phyloP scores from a whole-genome alignment of 2,888 invertebrate species.

The Eucera pruinosa region DNA sequence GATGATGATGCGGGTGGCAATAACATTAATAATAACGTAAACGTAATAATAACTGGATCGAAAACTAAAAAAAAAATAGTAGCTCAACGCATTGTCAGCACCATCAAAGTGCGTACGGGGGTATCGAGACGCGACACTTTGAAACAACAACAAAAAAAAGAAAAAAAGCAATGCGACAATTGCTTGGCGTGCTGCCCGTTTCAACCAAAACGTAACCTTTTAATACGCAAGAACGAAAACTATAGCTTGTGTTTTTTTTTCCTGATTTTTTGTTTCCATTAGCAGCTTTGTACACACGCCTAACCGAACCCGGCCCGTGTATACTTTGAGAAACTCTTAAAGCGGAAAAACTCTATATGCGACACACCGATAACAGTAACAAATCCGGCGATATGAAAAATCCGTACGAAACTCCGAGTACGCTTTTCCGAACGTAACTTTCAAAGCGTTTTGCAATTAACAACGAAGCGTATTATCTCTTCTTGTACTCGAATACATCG shows the following conservation, averaged over 20 bases:
- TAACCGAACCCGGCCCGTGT: not conserved
- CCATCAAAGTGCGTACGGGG: too few relatives aligned
- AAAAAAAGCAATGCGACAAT: too few relatives aligned
- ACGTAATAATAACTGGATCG: not conserved
- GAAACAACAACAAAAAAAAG: too few relatives aligned
- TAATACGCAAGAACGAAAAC: too few relatives aligned
- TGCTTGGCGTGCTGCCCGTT: too few relatives aligned
- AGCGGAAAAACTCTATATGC: too few relatives aligned
- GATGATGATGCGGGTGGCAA: not conserved
- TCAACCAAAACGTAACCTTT: too few relatives aligned
- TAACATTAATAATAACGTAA: not conserved
- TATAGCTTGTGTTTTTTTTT: too few relatives aligned
- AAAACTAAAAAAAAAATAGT: not conserved
- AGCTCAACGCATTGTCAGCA: not conserved
- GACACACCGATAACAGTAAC: constrained; percentile 8
- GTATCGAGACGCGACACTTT: too few relatives aligned
- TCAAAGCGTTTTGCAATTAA: constrained; percentile 20
- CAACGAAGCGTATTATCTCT: constrained; percentile 48
- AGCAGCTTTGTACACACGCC: too few relatives aligned
- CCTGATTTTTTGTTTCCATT: too few relatives aligned
- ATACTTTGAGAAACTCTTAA: not conserved
- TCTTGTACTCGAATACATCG: constrained; percentile 32
- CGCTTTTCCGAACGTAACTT: not conserved
- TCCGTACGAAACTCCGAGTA: not conserved
- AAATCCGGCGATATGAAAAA: not conserved